Base-by-base conservation (phyloP, 2,113 vertebrate genomes). In the Labrus mixtus region DNA sequence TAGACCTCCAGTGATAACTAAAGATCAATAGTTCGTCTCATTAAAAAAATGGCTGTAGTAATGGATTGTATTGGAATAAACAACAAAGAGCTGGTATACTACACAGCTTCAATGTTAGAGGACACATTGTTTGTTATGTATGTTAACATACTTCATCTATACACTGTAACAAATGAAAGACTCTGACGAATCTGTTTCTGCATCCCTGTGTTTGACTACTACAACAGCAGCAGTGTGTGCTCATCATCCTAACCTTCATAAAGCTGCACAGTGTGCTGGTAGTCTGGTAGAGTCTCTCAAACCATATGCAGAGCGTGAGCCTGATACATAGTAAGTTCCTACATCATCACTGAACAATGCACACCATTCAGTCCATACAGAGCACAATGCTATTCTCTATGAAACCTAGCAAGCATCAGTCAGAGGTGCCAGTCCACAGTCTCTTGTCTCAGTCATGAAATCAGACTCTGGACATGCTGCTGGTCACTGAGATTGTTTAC, bases 331-430 rank as follows among this genome's bases (percentile, higher is more conserved):
- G 48, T n/a, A 8, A 51, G 78, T 37, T 78, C 66, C 84, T 73
- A 66, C 85, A 79, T 76, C 74, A 81, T 81, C 45, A 13, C 69
- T 63, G 10, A 50, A 93, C 90, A 94, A 93, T 90, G 45, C 53
- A 22, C 0, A 1, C 58, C 76, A 85, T 94, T 94, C 87, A 92
- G 37, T 76, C 12, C 17, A 25, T 45, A 60, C 61, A 45, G 48
- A 56, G 59, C 69, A 93, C 91, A 94, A 92, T 76, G 83, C 58
- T 6, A 17, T 64, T 58, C 84, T 87, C 61, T 87, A 67, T 88
- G 81, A 62, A 53, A 11, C n/a, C 13, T 58, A 62, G 78, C 13
- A 19, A 22, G 64, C 84, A 72, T 73, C 68, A 22, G 71, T 83
- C 76, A 64, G 43, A 83, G 69, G 63, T 56, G 74, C 33, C 37